phyloP scores from a whole-genome alignment of 2,888 invertebrate species.

The Nephrotoma appendiculata region DNA sequence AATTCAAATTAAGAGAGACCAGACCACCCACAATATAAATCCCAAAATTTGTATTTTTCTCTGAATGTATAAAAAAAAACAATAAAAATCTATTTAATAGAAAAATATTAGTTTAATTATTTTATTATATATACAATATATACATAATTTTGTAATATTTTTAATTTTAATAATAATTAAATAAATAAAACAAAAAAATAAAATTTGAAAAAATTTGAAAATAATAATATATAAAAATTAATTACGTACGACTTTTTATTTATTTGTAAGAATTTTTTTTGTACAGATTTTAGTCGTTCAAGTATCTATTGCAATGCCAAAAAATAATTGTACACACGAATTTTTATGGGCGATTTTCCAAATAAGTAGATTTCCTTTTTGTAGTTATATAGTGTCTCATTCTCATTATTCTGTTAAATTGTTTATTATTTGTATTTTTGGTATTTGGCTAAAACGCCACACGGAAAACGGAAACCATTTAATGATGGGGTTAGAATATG shows the following conservation, averaged over 20 bases:
- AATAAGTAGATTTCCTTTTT: background rate
- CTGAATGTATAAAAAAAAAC: background rate
- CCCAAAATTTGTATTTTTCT: background rate
- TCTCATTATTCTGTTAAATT: background rate
- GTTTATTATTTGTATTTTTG: background rate
- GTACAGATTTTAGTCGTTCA: background rate
- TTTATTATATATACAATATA: background rate
- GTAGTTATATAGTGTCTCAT: background rate
- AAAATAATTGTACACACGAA: background rate
- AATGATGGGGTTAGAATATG: background rate
- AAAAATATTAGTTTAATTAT: background rate
- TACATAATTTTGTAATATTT: background rate
- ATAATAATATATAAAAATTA: background rate
- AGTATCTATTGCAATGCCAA: background rate
- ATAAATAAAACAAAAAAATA: background rate
- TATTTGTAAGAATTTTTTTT: background rate
- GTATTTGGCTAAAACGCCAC: background rate
- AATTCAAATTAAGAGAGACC: background rate
- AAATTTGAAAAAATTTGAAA: background rate
- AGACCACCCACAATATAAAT: background rate
- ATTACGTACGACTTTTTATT: background rate
- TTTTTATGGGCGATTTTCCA: background rate
- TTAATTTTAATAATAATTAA: background rate
- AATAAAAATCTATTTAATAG: background rate
- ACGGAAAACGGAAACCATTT: background rate